Evolutionary conservation across 2,797 vertebrate genomes (phyloP).

Genomic region (Thaleichthys pacificus): DNA sequence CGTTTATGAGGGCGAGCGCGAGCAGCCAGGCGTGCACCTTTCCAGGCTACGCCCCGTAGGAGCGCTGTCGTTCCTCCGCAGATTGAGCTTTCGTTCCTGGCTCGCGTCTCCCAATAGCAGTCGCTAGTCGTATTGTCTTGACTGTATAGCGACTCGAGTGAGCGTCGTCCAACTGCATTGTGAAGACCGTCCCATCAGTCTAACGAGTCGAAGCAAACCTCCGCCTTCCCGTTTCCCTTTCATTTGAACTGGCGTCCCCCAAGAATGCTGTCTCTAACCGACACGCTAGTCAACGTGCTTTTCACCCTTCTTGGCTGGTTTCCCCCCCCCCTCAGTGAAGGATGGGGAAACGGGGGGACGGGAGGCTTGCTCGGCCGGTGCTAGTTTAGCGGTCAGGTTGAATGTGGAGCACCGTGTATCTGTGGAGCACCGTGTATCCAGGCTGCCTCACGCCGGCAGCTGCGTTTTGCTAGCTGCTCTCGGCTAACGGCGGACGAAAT

Average conservation of each 20-base stretch:
- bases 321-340: neutral
- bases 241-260: too few relatives aligned
- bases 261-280: too few relatives aligned
- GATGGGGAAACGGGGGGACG: neutral
- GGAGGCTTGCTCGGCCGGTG: neutral
- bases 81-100: accelerated
- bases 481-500: too few relatives aligned
- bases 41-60: neutral
- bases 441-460: too few relatives aligned
- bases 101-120: neutral
- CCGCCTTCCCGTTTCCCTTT: neutral
- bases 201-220: neutral
- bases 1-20: constrained; percentile 15
- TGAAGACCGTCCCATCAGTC: too few relatives aligned
- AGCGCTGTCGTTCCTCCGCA: too few relatives aligned
- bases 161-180: too few relatives aligned
- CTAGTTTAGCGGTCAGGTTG: neutral
- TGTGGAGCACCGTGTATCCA: neutral
- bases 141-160: neutral
- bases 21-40: neutral
- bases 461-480: neutral
- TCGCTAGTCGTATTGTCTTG: neutral
- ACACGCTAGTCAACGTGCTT: neutral
- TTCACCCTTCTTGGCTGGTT: neutral
- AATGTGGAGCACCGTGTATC: neutral